Base-by-base conservation (phyloP, 2,113 vertebrate genomes). In the Acanthisitta chloris region DNA sequence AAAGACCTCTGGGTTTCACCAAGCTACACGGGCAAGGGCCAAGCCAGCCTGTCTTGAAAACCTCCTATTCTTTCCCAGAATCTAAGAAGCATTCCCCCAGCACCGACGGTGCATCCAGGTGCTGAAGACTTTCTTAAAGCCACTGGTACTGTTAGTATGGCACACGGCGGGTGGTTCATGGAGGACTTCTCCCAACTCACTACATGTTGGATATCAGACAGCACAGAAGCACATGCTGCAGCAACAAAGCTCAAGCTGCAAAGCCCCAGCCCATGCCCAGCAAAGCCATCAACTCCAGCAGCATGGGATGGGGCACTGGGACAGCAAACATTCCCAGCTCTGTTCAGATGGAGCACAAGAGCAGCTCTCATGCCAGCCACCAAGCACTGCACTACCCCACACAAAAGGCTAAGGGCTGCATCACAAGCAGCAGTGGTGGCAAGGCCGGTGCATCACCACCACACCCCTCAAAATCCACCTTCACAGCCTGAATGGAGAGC, bases 201-300 rank as follows among this genome's bases (percentile, higher is more conserved):
- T 1, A 45, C 74, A 20, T 0, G 1, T 5, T 2, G 48, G 59
- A 1, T 9, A 28, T 9, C 0, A 0, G 54, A 24, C 3, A 0
- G 33, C n/a, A 3, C 3, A 48, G 49, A 54, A 64, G 24, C 0
- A 1, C 58, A 14, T 1, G 0, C 57, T 1, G 7, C 42, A 7
- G 62, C 57, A 23, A 69, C 46, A 26, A 66, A 62, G 70, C 74
- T 58, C 25, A 1, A 61, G 78, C 55, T 62, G 61, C 71, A 14
- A 64, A 71, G 66, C 57, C 74, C 69, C 83, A 64, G 64, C 69
- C 87, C 8, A 5, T 3, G 0, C 69, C 69, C 94, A 69, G 65
- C 13, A 8, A 87, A 84, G 58, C 82, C 54, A 71, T n/a, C 0
- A 0, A 36, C 51, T 45, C 59, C 12, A 6, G 49, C 23, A 40